Conservation (phyloP, 2,797 vertebrate genomes). For the Microtus obscurus region DNA sequence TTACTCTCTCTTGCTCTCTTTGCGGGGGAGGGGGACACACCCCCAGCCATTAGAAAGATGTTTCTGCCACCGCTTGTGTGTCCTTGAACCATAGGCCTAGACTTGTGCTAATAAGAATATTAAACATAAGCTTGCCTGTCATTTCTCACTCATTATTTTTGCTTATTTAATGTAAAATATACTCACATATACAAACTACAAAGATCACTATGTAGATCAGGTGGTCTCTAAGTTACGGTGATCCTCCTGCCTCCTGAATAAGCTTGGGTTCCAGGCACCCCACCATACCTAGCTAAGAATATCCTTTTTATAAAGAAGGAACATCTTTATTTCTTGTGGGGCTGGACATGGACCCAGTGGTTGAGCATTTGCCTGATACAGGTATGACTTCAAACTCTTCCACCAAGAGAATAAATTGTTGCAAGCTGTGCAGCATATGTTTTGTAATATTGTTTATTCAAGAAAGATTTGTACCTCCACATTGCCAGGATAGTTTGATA, state of each 20-base stretch:
- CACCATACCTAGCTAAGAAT: background rate
- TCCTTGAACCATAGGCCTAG: background rate
- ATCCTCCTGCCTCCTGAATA: background rate
- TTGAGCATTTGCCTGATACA: background rate
- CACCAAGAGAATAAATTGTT: background rate
- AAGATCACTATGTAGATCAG: background rate
- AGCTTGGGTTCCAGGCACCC: background rate
- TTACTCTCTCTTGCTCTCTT: background rate
- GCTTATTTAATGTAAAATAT: background rate
- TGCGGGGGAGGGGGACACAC: background rate
- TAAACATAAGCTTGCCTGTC: background rate
- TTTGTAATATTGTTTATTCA: background rate
- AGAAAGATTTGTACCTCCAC: background rate
- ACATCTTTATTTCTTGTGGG: background rate
- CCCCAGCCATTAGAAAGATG: background rate
- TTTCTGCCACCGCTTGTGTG: background rate
- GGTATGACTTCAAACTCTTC: background rate
- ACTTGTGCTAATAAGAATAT: background rate
- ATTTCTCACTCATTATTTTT: background rate
- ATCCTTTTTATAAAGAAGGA: background rate
- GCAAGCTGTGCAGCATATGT: background rate
- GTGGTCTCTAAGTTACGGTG: too few species aligned
- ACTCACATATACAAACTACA: background rate
- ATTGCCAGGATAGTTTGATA: background rate
- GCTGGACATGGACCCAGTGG: background rate